These are phyloP conservation scores for Tragelaphus buxtoni DNA, from an alignment of 2,113 vertebrate genomes.

Conservation along the genomic window DNA sequence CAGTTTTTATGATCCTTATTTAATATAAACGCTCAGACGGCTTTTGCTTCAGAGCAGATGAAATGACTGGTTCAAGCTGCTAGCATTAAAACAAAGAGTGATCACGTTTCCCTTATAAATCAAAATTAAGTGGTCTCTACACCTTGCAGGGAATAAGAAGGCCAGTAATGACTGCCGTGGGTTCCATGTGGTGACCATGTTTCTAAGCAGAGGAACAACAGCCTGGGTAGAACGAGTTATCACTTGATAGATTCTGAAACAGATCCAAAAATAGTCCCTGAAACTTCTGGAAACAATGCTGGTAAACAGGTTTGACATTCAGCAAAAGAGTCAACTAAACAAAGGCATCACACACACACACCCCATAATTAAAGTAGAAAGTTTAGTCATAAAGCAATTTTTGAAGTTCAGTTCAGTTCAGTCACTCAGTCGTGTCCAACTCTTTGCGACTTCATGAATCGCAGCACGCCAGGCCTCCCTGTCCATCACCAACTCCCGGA, in stretches of 20 bases:
- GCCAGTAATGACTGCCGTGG: not conserved
- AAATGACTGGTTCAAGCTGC: not conserved
- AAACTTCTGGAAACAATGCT: not conserved
- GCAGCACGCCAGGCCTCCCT: too few species aligned
- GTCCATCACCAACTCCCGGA: too few species aligned
- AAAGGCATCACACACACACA: not conserved
- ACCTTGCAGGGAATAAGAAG: not conserved
- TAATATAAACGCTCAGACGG: not conserved
- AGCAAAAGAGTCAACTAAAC: not conserved
- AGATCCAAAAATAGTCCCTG: not conserved
- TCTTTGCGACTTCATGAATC: too few species aligned
- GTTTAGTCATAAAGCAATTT: not conserved
- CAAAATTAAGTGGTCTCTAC: not conserved
- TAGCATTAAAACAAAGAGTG: not conserved
- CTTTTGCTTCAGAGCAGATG: not conserved
- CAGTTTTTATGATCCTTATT: not conserved
- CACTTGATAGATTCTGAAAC: not conserved
- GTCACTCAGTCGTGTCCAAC: too few species aligned
- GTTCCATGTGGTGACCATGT: not conserved
- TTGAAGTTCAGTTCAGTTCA: not conserved
- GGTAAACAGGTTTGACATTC: not conserved
- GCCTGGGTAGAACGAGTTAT: not conserved
- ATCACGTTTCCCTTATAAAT: not conserved
- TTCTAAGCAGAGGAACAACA: not conserved
- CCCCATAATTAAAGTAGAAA: not conserved